Evolutionary conservation across 30 jellyfish, hydroid and myxozoan species (phyloP).

Genomic region (Aurelia sp.): DNA sequence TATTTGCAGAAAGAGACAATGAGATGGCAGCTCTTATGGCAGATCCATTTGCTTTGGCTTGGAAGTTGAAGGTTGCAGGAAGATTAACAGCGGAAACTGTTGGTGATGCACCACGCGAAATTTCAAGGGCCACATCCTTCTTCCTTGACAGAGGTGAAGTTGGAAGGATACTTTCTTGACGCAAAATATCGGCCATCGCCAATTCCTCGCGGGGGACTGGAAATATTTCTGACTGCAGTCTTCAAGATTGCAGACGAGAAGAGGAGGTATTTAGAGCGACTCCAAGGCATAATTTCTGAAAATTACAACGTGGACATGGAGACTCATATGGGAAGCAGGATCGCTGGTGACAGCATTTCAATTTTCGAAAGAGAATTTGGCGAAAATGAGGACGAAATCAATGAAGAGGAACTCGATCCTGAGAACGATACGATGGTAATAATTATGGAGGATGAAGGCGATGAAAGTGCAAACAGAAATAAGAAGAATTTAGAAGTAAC

Average conservation of each 20-base stretch:
- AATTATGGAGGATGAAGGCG: neutral
- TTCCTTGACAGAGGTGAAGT: constrained; percentile 18
- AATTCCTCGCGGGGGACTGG: constrained; percentile 15
- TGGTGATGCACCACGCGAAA: constrained; percentile 5
- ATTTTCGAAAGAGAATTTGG: neutral
- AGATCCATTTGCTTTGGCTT: constrained; percentile 13
- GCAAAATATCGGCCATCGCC: constrained; percentile 10
- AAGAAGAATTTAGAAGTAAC: neutral
- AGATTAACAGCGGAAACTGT: constrained; percentile 6
- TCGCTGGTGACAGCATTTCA: neutral
- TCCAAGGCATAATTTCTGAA: neutral
- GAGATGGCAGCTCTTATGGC: neutral
- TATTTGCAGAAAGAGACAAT: constrained; percentile 16
- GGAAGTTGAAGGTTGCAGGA: constrained; percentile 7
- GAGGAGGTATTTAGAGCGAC: neutral
- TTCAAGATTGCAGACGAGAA: neutral
- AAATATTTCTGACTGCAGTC: neutral
- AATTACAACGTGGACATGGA: neutral
- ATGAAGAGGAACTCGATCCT: neutral
- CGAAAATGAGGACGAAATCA: neutral
- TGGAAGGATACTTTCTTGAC: neutral
- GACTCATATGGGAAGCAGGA: neutral
- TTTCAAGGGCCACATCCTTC: constrained; percentile 17
- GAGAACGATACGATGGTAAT: neutral
- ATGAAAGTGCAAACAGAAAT: neutral